These are phyloP conservation scores for Limnephilus rhombicus DNA, from an alignment of 2,888 invertebrate genomes.

Conservation along the genomic window DNA sequence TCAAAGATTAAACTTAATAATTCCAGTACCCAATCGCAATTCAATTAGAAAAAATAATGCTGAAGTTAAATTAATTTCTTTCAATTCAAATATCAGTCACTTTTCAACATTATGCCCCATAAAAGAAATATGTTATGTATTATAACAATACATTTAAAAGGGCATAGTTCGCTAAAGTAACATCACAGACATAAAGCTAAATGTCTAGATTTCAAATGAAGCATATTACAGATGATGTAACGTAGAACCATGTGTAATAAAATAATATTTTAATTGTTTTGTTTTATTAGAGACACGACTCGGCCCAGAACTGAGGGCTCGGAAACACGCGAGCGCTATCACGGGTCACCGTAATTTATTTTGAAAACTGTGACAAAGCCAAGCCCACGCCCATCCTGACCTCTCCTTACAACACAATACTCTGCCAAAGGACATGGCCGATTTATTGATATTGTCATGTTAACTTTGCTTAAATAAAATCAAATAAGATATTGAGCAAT, in stretches of 20 bases:
- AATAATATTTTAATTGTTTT: constrained; percentile 16
- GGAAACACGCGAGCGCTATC: constrained; percentile 30
- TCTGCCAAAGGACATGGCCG: constrained; percentile 31
- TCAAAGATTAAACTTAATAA: too few relatives aligned
- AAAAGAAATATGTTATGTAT: too few relatives aligned
- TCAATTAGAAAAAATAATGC: too few relatives aligned
- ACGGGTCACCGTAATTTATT: constrained; percentile 17
- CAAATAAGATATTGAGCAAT: constrained; percentile 41
- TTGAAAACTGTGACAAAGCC: constrained; percentile 38
- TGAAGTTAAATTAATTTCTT: too few relatives aligned
- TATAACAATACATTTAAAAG: not conserved
- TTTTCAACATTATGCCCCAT: too few relatives aligned
- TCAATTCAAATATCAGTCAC: too few relatives aligned
- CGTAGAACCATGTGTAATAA: not conserved
- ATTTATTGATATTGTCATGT: constrained; percentile 45
- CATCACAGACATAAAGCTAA: not conserved
- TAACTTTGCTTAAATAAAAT: constrained; percentile 31
- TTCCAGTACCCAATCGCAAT: too few relatives aligned
- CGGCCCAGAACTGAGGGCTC: not conserved
- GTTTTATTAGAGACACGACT: constrained; percentile 26
- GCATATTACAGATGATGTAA: not conserved
- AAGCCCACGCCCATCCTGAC: constrained; percentile 25
- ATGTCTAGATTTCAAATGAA: not conserved
- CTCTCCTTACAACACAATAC: constrained; percentile 32
- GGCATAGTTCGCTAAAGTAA: not conserved